These are phyloP conservation scores for Puma concolor DNA, from an alignment of 2,113 vertebrate genomes.

Conservation along the genomic window DNA sequence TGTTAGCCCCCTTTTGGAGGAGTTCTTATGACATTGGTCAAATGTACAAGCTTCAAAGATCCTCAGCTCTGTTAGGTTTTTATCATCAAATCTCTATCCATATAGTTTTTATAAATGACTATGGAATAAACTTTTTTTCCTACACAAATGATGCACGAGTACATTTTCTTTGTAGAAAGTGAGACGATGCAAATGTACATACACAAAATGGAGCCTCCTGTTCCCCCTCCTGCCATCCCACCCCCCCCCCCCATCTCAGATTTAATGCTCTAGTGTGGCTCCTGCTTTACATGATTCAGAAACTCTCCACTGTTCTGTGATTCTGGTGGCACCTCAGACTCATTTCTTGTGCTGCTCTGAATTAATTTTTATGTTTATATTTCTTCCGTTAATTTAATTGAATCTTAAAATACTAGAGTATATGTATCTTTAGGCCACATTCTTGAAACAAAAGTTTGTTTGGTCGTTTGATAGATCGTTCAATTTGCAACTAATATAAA, in stretches of 20 bases:
- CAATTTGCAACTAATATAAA: background rate
- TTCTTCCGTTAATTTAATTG: background rate
- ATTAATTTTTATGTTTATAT: conserved; percentile 23
- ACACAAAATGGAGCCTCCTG: background rate
- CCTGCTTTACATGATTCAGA: background rate
- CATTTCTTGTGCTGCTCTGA: background rate
- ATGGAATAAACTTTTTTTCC: background rate
- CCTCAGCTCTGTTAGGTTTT: background rate
- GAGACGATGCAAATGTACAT: background rate
- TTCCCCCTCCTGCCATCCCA: background rate
- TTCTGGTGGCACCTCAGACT: background rate
- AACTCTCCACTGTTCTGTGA: background rate
- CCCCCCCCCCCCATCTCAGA: background rate
- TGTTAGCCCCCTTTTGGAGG: background rate
- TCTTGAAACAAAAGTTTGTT: background rate
- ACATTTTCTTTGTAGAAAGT: background rate
- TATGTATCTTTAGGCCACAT: background rate
- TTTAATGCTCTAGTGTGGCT: background rate
- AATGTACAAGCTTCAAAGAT: background rate
- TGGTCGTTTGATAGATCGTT: conserved; percentile 8
- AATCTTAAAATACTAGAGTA: background rate
- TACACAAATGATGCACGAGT: background rate
- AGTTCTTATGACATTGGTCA: background rate
- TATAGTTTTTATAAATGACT: background rate
- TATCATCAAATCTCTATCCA: background rate